Evolutionary conservation across 2,888 invertebrate species (phyloP).

Genomic region (Tipula unca): DNA sequence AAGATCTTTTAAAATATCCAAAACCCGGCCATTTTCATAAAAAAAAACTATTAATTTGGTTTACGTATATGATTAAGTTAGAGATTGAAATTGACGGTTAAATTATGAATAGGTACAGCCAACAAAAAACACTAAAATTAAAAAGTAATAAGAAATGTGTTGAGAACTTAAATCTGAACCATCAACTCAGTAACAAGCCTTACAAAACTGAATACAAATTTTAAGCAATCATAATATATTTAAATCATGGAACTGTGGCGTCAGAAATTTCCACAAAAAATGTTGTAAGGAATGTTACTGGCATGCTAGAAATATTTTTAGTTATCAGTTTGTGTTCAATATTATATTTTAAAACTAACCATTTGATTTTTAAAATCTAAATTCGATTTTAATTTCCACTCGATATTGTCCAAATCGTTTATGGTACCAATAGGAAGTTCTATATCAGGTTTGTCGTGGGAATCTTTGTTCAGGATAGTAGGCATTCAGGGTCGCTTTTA

Average conservation of each 20-base stretch:
- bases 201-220: no score
- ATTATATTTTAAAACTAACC: not conserved
- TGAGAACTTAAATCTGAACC: no score
- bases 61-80: no score
- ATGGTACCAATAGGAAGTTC: not conserved
- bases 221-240: no score
- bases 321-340: not conserved
- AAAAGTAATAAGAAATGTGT: no score
- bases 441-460: not conserved
- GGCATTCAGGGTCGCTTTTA: not conserved
- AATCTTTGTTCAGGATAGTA: not conserved
- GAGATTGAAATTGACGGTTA: no score
- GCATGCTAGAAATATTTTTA: not conserved
- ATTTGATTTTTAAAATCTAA: not conserved
- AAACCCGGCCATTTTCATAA: no score
- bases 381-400: not conserved
- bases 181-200: no score
- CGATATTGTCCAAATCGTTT: not conserved
- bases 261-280: not conserved
- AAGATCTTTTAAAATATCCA: no score
- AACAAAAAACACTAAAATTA: no score
- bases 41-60: no score
- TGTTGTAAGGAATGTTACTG: not conserved
- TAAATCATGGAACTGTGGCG: not conserved
- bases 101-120: no score